Base-by-base conservation (phyloP, 1,140 invertebrate genomes). In the Trichonephila clavata region DNA sequence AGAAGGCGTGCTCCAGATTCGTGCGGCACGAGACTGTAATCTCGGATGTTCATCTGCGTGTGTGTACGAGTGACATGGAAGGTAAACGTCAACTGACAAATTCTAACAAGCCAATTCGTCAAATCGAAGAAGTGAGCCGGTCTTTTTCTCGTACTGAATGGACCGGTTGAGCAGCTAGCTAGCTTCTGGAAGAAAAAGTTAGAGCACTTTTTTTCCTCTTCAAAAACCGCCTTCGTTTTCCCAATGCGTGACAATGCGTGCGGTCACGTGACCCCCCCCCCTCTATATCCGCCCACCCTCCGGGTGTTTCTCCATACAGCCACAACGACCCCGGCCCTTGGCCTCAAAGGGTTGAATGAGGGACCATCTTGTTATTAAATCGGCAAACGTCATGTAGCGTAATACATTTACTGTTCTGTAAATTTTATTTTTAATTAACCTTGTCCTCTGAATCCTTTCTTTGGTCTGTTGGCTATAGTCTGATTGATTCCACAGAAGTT, bases 281-380 rank as follows among this genome's bases (percentile, higher is more conserved):
- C 71, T 16, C 32, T 77, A 20, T 71, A 18, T 57, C 63, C 88
- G 71, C 71, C 71, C 71, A 77, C 71, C 71, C 71, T 77, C 27
- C 71, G 71, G 71, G 71, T 77, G 71, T 90, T 90, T 80, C 88
- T 90, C 88, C 88, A 90, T 80, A 90, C 88, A 50, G 88, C 88
- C 68, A 89, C 87, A 89, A 89, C 87, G 87, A 90, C 88, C 88
- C 88, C 68, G 68, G 39, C 50, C 88, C 68, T 80, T 90, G 65
- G 88, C 68, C 68, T 80, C 50, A 90, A 90, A 90, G 71, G 88
- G 71, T 39, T 90, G 39, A 14, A 68, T 24, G 16, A 20, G 32
- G 71, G 71, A 13, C 71, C 71, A 13, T 77, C 5, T 16, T 39
- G 13, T 32, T 27, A 77, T 77, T 77, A 39, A 32, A 77, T 32